phyloP scores from a whole-genome alignment of 1,140 invertebrate genomes.

The Coptotermes formosanus region DNA sequence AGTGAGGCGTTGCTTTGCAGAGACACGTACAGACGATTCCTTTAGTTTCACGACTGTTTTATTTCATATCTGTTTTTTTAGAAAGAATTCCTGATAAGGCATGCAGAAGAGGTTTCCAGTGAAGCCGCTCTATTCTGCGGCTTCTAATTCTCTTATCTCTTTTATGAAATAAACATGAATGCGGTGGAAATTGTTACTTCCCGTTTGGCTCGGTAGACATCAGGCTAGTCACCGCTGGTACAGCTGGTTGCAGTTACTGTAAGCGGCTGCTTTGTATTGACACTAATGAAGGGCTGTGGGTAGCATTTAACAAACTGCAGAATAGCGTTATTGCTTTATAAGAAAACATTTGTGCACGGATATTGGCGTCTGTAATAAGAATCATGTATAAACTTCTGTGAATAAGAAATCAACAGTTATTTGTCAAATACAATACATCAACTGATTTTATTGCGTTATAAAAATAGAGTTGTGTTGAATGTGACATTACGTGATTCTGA shows the following conservation, averaged over 20 bases:
- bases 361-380: too few relatives aligned
- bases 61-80: neutral
- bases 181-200: neutral
- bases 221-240: neutral
- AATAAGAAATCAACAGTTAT: too few relatives aligned
- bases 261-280: too few relatives aligned
- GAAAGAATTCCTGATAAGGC: neutral
- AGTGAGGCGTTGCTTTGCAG: neutral
- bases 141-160: neutral
- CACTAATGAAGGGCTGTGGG: too few relatives aligned
- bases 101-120: neutral
- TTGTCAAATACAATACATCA: too few relatives aligned
- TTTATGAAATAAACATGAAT: neutral
- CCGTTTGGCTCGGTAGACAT: neutral
- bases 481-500: too few relatives aligned
- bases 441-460: too few relatives aligned
- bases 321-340: too few relatives aligned
- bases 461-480: too few relatives aligned
- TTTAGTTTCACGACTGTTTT: slow-evolving; percentile 2
- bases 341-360: too few relatives aligned
- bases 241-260: neutral
- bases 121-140: neutral
- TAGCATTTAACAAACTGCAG: too few relatives aligned
- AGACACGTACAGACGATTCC: neutral
- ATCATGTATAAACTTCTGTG: too few relatives aligned